A percentile compares a stretch with the other conserved stretches of the same genome.
phyloP scores from a whole-genome alignment of 1,140 invertebrate genomes.

The Drosophila funebris region DNA sequence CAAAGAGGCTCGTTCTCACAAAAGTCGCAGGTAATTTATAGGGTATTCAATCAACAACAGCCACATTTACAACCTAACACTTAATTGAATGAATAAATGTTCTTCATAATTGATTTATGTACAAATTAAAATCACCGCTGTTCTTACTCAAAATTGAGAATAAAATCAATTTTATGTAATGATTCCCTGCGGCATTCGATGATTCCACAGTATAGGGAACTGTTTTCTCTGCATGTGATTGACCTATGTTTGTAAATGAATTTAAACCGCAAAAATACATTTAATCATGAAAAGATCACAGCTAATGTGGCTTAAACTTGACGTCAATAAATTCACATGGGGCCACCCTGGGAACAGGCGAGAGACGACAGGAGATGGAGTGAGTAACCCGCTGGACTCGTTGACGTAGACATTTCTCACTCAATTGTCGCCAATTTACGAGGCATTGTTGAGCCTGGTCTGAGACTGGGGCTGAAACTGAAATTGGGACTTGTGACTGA shows the following conservation, averaged over 20 bases:
- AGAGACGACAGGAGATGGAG: not conserved
- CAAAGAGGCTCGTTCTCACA: constrained; percentile 17
- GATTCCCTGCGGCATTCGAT: not conserved
- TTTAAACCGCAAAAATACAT: constrained; percentile 13
- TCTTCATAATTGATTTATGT: constrained; percentile 1
- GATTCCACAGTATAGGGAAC: not conserved
- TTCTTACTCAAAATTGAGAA: not conserved
- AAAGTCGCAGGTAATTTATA: constrained; percentile 14
- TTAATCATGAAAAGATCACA: constrained; percentile 9
- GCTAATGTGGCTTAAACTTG: not conserved
- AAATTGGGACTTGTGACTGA: too few relatives aligned
- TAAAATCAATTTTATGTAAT: not conserved
- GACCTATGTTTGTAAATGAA: constrained; percentile 4
- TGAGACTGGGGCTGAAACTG: constrained; percentile 26
- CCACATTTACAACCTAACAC: constrained; percentile 8
- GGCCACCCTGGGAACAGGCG: constrained; percentile 22
- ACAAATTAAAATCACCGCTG: not conserved
- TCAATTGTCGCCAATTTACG: constrained; percentile 74
- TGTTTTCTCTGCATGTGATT: not conserved
- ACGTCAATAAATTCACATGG: not conserved
- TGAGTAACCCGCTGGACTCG: constrained; percentile 22
- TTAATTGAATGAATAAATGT: constrained; percentile 5
- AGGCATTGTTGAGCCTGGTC: constrained; percentile 49
- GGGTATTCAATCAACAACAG: not conserved
- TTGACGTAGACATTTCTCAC: constrained; percentile 50